Percentiles rank a stretch among this genome's conserved stretches.
Evolutionary conservation across 2,113 vertebrate genomes (phyloP).

Genomic region (Tenebrosternarchus preto): DNA sequence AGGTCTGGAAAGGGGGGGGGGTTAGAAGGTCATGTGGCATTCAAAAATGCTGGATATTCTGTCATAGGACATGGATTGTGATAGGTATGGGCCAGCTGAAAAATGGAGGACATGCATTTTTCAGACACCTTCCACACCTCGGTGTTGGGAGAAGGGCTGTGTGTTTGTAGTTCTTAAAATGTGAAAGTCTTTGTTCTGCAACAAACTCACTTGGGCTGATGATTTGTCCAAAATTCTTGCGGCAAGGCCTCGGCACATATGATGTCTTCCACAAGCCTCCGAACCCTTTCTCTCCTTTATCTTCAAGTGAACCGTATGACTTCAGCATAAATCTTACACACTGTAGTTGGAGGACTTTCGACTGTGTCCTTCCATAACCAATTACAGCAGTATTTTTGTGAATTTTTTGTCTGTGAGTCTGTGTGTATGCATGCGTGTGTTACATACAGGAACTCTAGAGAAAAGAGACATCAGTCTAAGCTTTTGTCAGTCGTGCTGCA

Average conservation of each 20-base stretch:
- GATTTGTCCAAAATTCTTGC: neutral
- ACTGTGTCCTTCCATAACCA: neutral
- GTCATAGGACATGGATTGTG: neutral
- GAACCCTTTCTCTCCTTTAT: neutral
- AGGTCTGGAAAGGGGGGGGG: neutral
- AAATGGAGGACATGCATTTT: neutral
- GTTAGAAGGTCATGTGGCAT: neutral
- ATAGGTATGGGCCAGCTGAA: neutral
- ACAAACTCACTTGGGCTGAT: neutral
- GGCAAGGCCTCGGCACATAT: neutral
- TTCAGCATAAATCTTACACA: neutral
- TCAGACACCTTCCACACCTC: neutral
- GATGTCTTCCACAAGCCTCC: neutral
- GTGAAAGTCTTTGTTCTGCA: neutral
- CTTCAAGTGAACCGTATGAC: neutral
- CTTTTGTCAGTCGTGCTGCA: constrained; percentile 17
- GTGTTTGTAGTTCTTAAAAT: neutral
- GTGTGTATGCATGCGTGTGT: neutral
- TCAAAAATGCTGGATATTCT: neutral
- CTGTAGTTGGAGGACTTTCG: constrained; percentile 34
- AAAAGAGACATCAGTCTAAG: constrained; percentile 25
- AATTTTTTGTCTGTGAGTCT: neutral
- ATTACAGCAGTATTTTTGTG: constrained; percentile 6
- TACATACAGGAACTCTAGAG: neutral
- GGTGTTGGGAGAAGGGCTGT: neutral